Conservation (phyloP, 2,797 vertebrate species). For the Catamblyrhynchus diadema region DNA sequence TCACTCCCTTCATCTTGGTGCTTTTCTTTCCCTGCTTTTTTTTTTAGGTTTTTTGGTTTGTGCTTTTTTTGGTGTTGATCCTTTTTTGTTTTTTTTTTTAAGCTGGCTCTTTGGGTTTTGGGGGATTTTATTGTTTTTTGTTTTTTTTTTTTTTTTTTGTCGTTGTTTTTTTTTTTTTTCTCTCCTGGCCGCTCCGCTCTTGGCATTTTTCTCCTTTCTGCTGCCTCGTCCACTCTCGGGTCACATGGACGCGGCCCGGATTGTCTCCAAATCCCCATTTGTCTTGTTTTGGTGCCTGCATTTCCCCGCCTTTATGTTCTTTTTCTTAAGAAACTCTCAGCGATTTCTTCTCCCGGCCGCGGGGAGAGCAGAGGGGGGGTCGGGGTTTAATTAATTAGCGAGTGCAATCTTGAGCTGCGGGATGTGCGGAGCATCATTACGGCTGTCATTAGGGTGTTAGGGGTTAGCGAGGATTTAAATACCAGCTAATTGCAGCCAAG, state of each 20-base stretch:
- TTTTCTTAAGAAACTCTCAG: conserved; percentile 47
- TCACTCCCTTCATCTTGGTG: conserved; percentile 66
- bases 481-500: conserved; percentile 19
- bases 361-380: background rate
- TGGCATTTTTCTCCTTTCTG: conserved; percentile 57
- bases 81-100: background rate
- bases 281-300: conserved; percentile 41
- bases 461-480: conserved; percentile 53
- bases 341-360: background rate
- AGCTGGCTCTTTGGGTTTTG: background rate
- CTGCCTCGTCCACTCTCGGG: conserved; percentile 53
- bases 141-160: background rate
- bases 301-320: conserved; percentile 57
- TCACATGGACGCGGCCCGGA: conserved; percentile 39
- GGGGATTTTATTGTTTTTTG: background rate
- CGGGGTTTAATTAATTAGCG: conserved; percentile 51
- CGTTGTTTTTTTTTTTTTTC: background rate
- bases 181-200: background rate
- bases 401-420: conserved; percentile 42
- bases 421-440: conserved; percentile 32
- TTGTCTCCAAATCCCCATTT: conserved; percentile 62
- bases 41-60: background rate
- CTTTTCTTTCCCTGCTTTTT: conserved; percentile 17
- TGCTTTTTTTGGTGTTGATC: background rate
- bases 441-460: conserved; percentile 24